Evolutionary conservation across 2,888 invertebrate genomes (phyloP).

Genomic region (Melanostoma mellinum): DNA sequence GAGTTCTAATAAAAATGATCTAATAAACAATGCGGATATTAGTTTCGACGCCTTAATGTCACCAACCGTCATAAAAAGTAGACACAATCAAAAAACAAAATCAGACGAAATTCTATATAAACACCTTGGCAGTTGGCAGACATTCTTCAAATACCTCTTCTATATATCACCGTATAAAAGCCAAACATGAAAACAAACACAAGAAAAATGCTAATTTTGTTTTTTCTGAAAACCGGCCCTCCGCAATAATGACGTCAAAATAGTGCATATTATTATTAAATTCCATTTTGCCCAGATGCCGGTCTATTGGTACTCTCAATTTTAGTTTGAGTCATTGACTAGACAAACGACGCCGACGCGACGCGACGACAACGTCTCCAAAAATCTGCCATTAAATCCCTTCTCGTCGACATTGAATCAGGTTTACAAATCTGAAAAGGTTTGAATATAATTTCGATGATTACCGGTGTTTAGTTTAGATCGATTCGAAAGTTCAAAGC

Average conservation of each 20-base stretch:
- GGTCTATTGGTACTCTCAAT: slow-evolving; percentile 42
- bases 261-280: slow-evolving; percentile 40
- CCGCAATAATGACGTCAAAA: slow-evolving; percentile 51
- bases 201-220: not conserved
- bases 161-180: slow-evolving; percentile 17
- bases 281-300: slow-evolving; percentile 31
- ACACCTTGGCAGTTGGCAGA: not conserved
- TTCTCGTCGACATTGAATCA: slow-evolving; percentile 31
- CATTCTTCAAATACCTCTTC: slow-evolving; percentile 11
- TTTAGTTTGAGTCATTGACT: slow-evolving; percentile 58
- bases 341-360: slow-evolving; percentile 8
- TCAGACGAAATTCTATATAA: not conserved
- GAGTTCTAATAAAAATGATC: slow-evolving; percentile 16
- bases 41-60: slow-evolving; percentile 45
- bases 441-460: slow-evolving; percentile 79
- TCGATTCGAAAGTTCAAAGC: slow-evolving; percentile 78
- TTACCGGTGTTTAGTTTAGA: slow-evolving; percentile 79
- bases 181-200: not conserved
- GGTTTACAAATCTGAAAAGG: slow-evolving; percentile 42
- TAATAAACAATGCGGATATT: slow-evolving; percentile 45
- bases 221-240: slow-evolving; percentile 20
- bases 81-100: not conserved
- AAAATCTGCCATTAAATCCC: slow-evolving; percentile 21
- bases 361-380: slow-evolving; percentile 15
- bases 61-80: slow-evolving; percentile 24